A percentile compares a stretch with the other conserved stretches of the same genome.
These are phyloP conservation scores for Linurgus olivaceus DNA, from an alignment of 2,797 vertebrate genomes.

Conservation along the genomic window DNA sequence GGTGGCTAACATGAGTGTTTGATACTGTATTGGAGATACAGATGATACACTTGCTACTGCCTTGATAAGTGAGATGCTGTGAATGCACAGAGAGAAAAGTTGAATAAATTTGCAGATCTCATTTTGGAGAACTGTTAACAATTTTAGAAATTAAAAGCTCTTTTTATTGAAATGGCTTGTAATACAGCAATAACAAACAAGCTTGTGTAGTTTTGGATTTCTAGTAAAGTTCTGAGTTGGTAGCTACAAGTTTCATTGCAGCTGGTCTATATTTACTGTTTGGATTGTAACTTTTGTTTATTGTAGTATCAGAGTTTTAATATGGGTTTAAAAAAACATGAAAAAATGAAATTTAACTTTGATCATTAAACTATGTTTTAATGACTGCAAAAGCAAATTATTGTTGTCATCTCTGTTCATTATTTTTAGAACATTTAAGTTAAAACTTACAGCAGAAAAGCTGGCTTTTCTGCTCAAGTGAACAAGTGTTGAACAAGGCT, in stretches of 20 bases:
- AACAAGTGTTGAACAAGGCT: not conserved
- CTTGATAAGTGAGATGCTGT: not conserved
- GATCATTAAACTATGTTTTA: conserved; percentile 7
- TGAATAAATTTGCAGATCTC: conserved; percentile 15
- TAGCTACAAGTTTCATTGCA: conserved; percentile 37
- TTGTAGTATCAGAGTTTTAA: not conserved
- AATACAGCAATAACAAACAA: not conserved
- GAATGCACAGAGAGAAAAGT: not conserved
- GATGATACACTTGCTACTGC: not conserved
- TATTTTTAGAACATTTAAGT: not conserved
- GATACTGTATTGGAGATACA: not conserved
- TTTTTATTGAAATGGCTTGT: conserved; percentile 39
- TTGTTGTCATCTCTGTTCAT: not conserved
- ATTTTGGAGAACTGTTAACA: conserved; percentile 12
- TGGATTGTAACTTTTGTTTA: not conserved
- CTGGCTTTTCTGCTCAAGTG: not conserved
- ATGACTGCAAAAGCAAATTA: not conserved
- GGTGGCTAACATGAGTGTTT: not conserved
- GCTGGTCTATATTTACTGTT: not conserved
- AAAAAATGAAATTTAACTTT: not conserved
- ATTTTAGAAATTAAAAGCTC: not conserved
- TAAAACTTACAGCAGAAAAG: not conserved
- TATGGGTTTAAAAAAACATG: not conserved
- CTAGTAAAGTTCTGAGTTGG: conserved; percentile 19
- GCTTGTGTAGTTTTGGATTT: conserved; percentile 48